Base-by-base conservation (phyloP, 2,113 vertebrate genomes). In the Hemichromis elongatus region DNA sequence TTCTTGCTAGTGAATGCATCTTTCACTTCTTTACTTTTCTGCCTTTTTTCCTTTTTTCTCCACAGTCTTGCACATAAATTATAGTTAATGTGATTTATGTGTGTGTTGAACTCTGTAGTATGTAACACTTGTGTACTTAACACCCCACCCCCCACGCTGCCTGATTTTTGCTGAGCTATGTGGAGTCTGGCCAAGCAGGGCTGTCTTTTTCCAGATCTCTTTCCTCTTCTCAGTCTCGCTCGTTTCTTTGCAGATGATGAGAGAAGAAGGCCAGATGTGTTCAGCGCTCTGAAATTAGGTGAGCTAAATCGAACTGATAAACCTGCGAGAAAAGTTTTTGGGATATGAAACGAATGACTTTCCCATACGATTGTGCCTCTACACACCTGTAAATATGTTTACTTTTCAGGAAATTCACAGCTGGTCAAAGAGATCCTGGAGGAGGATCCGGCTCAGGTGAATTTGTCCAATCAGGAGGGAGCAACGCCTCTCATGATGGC, bases 401-500 rank as follows among this genome's bases (percentile, higher is more conserved):
- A 26, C 10, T 42, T 88, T 3, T 33, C 90, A 99, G 98, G 98
- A 75, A 97, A 98, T 86, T 97, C 97, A 79, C 97, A 98, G 91
- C 94, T 99, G 52, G 98, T 99, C 88, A 98, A 97, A 89, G 98
- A 98, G 93, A 99, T 99, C 9, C 50, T 97, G 35, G 98, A 99
- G 40, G 98, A 99, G 93, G 98, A 99, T 89, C 93, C 95, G 6
- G 93, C 90, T 57, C 97, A 99, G 55, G 98, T 98, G 94, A 99
- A 99, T 94, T 93, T 97, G 28, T 96, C 96, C 85, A 99, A 99
- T 33, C 97, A 95, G 79, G 99, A 99, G 0, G 98, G 99, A 2
- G 99, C 99, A 0, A 98, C 98, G 3, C 98, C 98, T 0, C 96
- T 99, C 89, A 99, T 99, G 98, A 97, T 99, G 79, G 98, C 97